Percentiles rank a stretch among this genome's conserved stretches.
phyloP scores from a whole-genome alignment of 2,797 vertebrate species.

The Hydrophis major region DNA sequence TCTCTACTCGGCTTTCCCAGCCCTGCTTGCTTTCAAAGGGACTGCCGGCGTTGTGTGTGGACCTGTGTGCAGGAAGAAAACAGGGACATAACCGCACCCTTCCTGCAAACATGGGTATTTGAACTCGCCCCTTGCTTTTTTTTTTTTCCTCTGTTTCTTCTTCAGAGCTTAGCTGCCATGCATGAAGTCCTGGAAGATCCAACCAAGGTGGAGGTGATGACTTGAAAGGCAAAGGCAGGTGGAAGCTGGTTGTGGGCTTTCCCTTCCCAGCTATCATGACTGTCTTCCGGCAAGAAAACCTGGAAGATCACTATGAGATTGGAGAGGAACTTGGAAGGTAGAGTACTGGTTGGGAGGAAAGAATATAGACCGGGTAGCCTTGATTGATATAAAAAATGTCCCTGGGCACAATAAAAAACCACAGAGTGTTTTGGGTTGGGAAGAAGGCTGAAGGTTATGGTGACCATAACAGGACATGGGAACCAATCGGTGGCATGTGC shows the following conservation, averaged over 20 bases:
- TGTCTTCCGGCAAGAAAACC: slow-evolving; percentile 88
- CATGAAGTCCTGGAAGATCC: slow-evolving; percentile 41
- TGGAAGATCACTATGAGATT: slow-evolving; percentile 88
- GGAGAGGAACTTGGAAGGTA: slow-evolving; percentile 94
- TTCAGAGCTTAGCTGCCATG: slow-evolving; percentile 44
- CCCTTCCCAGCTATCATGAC: slow-evolving; percentile 79
- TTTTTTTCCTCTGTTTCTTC: not conserved
- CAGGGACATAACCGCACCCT: slow-evolving; percentile 16
- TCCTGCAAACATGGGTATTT: slow-evolving; percentile 13
- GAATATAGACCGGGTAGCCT: not conserved
- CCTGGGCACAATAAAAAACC: not conserved
- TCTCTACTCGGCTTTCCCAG: not conserved
- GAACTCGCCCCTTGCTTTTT: slow-evolving; percentile 9
- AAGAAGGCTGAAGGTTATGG: not conserved
- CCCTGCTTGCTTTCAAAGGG: not conserved
- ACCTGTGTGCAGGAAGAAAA: not conserved
- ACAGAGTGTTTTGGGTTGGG: no score
- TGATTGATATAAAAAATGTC: not conserved
- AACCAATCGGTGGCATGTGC: not conserved
- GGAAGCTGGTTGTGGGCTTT: slow-evolving; percentile 45
- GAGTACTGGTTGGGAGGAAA: not conserved
- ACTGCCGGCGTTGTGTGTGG: not conserved
- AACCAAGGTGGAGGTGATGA: slow-evolving; percentile 63
- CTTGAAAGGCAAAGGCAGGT: slow-evolving; percentile 62
- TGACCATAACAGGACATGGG: not conserved